Conservation (phyloP, 2,113 vertebrate species). For the Leptobrachium leishanense region DNA sequence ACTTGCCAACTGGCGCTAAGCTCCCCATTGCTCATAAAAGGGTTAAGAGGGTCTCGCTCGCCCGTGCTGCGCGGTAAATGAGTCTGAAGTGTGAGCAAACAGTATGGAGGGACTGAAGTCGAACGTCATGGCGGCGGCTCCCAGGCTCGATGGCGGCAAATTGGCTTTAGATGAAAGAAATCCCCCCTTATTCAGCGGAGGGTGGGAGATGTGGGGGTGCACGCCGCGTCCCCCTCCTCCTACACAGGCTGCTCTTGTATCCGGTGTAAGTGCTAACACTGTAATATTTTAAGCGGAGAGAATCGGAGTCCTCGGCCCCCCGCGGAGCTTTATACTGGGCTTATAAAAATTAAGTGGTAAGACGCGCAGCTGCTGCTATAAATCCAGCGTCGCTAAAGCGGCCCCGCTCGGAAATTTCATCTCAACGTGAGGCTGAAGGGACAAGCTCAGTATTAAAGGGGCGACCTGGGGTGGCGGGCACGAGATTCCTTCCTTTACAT, state of each 20-base stretch:
- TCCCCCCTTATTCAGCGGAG: constrained; percentile 15
- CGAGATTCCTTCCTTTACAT: constrained; percentile 1
- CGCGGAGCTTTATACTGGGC: constrained; percentile 64
- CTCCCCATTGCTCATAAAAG: background rate
- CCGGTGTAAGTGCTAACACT: constrained; percentile 70
- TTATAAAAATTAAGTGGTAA: constrained; percentile 80
- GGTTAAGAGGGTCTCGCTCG: background rate
- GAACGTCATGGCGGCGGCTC: constrained; percentile 2
- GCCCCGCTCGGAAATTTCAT: constrained; percentile 41
- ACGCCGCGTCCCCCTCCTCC: constrained; percentile 7
- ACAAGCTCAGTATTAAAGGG: constrained; percentile 22
- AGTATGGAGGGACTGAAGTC: background rate
- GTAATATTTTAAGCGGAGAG: constrained; percentile 73
- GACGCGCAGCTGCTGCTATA: constrained; percentile 78
- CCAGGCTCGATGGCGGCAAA: constrained; percentile 70
- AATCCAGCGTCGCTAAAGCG: constrained; percentile 65
- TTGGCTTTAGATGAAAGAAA: constrained; percentile 68
- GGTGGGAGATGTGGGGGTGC: background rate
- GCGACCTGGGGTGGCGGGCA: constrained; percentile 23
- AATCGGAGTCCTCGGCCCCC: constrained; percentile 75
- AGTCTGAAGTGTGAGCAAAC: constrained; percentile 1
- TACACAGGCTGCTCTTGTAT: constrained; percentile 54
- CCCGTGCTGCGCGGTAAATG: background rate
- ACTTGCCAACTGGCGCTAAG: background rate
- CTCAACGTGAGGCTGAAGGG: constrained; percentile 33